Conservation (phyloP, 92 coral and sea anemone genomes). For the Porites rus region DNA sequence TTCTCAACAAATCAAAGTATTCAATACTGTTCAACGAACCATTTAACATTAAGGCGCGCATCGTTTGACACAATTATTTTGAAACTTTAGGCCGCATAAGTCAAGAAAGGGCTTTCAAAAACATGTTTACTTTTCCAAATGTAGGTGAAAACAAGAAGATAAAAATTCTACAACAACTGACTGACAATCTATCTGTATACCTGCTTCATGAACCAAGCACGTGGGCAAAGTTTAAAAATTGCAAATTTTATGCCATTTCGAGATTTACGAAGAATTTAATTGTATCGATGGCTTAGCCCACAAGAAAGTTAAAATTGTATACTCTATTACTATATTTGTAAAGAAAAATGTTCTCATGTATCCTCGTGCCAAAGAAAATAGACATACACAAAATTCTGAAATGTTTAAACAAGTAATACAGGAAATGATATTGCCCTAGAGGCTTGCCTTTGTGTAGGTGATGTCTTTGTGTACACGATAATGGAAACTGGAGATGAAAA, state of each 20-base stretch:
- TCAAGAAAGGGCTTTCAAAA: conserved; percentile 15
- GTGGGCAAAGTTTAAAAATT: neutral
- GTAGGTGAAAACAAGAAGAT: neutral
- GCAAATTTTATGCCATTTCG: too few species aligned
- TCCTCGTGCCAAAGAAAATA: neutral
- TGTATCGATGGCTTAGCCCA: neutral
- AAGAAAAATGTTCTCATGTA: neutral
- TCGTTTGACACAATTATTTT: neutral
- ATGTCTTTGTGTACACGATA: conserved; percentile 15
- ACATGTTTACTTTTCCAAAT: neutral
- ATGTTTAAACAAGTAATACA: conserved; percentile 19
- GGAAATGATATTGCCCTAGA: neutral
- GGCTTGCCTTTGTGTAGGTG: neutral
- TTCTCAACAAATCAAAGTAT: conserved; percentile 4
- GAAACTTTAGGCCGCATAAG: conserved; percentile 21
- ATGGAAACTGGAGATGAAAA: conserved; percentile 16
- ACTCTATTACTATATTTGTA: neutral
- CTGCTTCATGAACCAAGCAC: conserved; percentile 2
- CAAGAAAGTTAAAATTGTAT: neutral
- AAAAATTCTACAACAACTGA: neutral
- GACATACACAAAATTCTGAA: neutral
- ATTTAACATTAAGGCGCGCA: neutral
- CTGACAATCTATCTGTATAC: neutral
- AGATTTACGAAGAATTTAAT: neutral
- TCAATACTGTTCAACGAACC: conserved; percentile 1